Base-by-base conservation (phyloP, 2,797 vertebrate genomes). In the Triplophysa bombifrons region DNA sequence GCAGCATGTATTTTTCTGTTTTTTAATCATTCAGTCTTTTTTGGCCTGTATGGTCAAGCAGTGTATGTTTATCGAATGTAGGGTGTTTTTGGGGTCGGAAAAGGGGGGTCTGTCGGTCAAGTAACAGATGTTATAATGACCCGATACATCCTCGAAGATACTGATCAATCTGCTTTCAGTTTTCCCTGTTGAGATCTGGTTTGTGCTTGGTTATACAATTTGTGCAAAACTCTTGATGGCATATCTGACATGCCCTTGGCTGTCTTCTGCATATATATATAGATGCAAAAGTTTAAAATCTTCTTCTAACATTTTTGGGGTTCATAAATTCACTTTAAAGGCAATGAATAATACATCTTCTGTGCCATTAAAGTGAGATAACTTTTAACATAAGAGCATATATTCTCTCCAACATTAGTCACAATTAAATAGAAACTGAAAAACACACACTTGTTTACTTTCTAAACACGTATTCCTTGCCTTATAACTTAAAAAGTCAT, bases 151-250 rank as follows among this genome's bases (percentile, higher is more conserved):
- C 34, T 56, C 12, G 65, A 55, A 79, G 1, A 22, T 30, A 65
- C 30, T 56, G 30, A 30, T 20, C 61, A 20, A 34, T 44, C 51
- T 30, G 46, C 51, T 78, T 11, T 61, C n/a, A 51, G 44, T 13
- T 69, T 69, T 4, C 34, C 7, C 55, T 69, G 41, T 41, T 51
- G 44, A 51, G 66, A 20, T 41, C 27, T 70, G 38, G 41, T 53
- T 38, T 38, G 34, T 56, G 25, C 58, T 63, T 10, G 30, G 56
- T 78, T 72, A 66, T 22, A 72, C 53, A 22, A 72, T 65, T 38
- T 72, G 34, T 66, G 60, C 30, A 20, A 69, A 79, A 34, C 48
- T 46, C 16, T 17, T 34, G 3, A 56, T 44, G 69, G 53, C 69
- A 30, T 69, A 64, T 14, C 34, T 20, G 67, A 46, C 34, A 64